A percentile compares a stretch with the other conserved stretches of the same genome.
phyloP scores from a whole-genome alignment of 2,888 invertebrate species.

The Rutpela maculata region DNA sequence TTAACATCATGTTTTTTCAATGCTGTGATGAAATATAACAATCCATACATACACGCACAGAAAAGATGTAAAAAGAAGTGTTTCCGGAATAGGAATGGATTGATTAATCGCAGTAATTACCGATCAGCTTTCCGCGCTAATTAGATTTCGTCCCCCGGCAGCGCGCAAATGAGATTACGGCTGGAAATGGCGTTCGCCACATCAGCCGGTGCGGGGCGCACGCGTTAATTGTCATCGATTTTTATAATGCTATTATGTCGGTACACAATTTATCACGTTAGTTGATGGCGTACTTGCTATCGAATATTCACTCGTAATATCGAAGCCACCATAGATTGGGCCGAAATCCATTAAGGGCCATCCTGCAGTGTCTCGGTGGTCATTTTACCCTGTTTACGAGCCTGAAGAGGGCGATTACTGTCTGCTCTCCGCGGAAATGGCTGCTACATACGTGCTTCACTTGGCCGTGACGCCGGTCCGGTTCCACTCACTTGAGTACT shows the following conservation, averaged over 20 bases:
- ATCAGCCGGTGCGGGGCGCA: slow-evolving; percentile 68
- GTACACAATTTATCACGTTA: slow-evolving; percentile 74
- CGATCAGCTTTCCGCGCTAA: slow-evolving; percentile 75
- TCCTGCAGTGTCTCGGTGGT: slow-evolving; percentile 72
- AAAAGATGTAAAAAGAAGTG: slow-evolving; percentile 63
- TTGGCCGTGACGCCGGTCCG: slow-evolving; percentile 52
- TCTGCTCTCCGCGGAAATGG: slow-evolving; percentile 69
- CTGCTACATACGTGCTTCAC: slow-evolving; percentile 61
- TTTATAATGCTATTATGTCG: slow-evolving; percentile 74
- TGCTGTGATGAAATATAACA: not conserved
- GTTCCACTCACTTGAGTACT: slow-evolving; percentile 69
- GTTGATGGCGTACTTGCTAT: slow-evolving; percentile 56
- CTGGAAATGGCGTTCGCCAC: slow-evolving; percentile 73
- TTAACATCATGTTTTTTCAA: slow-evolving; percentile 1
- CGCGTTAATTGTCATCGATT: slow-evolving; percentile 76
- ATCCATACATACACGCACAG: not conserved
- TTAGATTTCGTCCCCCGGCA: slow-evolving; percentile 73
- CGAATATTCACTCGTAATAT: slow-evolving; percentile 57
- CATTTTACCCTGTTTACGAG: slow-evolving; percentile 73
- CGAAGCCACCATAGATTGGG: slow-evolving; percentile 55
- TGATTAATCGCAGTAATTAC: slow-evolving; percentile 78
- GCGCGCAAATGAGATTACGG: slow-evolving; percentile 75
- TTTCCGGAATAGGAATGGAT: slow-evolving; percentile 72
- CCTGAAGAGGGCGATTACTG: slow-evolving; percentile 74
- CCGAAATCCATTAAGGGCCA: slow-evolving; percentile 72